Percentiles rank a stretch among this genome's conserved stretches.
Conservation (phyloP, 2,113 vertebrate genomes). For the Ahaetulla prasina region DNA sequence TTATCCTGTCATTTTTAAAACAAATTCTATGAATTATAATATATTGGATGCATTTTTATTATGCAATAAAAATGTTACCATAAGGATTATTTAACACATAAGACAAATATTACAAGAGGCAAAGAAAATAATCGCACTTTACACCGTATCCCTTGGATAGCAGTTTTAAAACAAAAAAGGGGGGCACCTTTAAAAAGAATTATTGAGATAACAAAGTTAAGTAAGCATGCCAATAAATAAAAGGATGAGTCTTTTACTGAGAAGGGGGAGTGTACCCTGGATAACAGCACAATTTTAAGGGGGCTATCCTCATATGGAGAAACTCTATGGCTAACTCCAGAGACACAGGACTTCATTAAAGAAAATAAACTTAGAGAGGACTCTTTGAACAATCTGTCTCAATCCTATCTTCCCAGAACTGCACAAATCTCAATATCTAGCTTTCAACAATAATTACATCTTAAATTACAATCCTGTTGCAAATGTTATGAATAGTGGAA, state of each 20-base stretch:
- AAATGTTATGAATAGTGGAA: slow-evolving; percentile 26
- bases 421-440: slow-evolving; percentile 19
- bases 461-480: slow-evolving; percentile 31
- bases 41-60: slow-evolving; percentile 83
- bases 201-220: slow-evolving; percentile 64
- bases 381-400: slow-evolving; percentile 31
- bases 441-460: slow-evolving; percentile 20
- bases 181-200: slow-evolving; percentile 63
- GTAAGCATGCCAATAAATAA: slow-evolving; percentile 59
- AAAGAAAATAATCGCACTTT: slow-evolving; percentile 78
- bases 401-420: background rate
- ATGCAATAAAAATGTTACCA: slow-evolving; percentile 83
- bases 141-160: slow-evolving; percentile 62
- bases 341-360: slow-evolving; percentile 25
- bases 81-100: slow-evolving; percentile 84
- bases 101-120: slow-evolving; percentile 79
- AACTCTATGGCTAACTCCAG: background rate
- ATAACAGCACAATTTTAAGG: slow-evolving; percentile 12
- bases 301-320: slow-evolving; percentile 27
- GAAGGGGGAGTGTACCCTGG: slow-evolving; percentile 5
- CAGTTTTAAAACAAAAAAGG: slow-evolving; percentile 63
- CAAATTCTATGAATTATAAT: slow-evolving; percentile 81
- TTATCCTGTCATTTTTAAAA: slow-evolving; percentile 81
- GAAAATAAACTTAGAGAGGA: background rate
- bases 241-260: slow-evolving; percentile 34